phyloP scores from a whole-genome alignment of 2,888 invertebrate genomes.

The Spodoptera littoralis region DNA sequence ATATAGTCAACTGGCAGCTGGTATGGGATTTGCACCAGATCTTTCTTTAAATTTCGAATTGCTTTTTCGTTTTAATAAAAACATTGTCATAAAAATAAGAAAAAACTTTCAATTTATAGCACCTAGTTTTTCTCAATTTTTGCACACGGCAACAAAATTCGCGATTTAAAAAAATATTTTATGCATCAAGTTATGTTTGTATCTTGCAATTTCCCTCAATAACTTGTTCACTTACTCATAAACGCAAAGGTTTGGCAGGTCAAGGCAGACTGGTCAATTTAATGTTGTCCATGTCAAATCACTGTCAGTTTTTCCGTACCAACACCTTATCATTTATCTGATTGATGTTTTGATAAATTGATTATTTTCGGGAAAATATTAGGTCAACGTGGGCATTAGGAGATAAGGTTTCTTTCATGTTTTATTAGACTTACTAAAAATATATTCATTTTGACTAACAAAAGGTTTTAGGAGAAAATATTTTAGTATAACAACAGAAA shows the following conservation, averaged over 20 bases:
- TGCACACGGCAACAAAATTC: no score
- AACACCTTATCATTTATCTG: constrained; percentile 9
- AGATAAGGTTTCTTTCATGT: constrained; percentile 4
- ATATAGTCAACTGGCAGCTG: no score
- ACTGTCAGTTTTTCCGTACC: constrained; percentile 11
- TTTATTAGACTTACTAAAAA: constrained; percentile 12
- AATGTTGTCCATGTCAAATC: constrained; percentile 5
- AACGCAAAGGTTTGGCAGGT: constrained; percentile 29
- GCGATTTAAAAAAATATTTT: no score
- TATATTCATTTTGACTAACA: no score
- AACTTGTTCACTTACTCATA: constrained; percentile 11
- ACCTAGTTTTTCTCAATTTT: no score
- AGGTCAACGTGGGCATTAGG: neutral
- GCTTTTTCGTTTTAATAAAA: no score
- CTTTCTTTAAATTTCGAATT: no score
- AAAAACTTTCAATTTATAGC: no score
- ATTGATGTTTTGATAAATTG: constrained; percentile 12
- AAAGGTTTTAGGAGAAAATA: no score
- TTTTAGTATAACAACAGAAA: no score
- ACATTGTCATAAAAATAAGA: no score
- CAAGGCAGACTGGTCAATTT: constrained; percentile 45
- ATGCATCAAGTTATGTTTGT: neutral
- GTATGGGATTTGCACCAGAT: no score
- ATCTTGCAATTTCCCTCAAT: constrained; percentile 2
- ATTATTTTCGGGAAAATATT: constrained; percentile 1